Conservation (phyloP, 2,888 invertebrate species). For the Sinodicranocentrus sp. region DNA sequence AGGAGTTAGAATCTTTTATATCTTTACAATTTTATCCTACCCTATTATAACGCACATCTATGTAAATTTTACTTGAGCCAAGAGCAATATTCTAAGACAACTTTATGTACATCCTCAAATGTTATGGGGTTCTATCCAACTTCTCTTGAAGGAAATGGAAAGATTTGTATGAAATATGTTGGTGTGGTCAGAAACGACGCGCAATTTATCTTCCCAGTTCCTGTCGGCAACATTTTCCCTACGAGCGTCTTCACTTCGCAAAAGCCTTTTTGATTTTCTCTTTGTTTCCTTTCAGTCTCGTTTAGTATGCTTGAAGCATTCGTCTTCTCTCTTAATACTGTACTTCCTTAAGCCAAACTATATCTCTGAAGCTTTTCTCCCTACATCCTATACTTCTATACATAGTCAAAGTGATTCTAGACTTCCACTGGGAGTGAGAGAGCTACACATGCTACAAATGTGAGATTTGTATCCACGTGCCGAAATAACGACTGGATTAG, state of each 20-base stretch:
- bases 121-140: too few relatives aligned
- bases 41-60: too few relatives aligned
- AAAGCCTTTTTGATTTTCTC: background rate
- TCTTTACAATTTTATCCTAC: too few relatives aligned
- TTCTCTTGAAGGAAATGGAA: too few relatives aligned
- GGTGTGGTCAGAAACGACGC: conserved; percentile 48
- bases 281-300: background rate
- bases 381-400: too few relatives aligned
- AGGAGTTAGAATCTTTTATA: conserved; percentile 22
- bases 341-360: background rate
- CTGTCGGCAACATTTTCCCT: conserved; percentile 35
- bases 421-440: background rate
- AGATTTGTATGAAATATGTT: conserved; percentile 3
- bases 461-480: conserved; percentile 23
- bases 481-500: conserved; percentile 18
- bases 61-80: too few relatives aligned
- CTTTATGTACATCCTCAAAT: too few relatives aligned
- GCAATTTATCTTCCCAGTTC: conserved; percentile 60
- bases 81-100: too few relatives aligned
- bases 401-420: background rate
- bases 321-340: background rate
- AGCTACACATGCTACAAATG: too few relatives aligned
- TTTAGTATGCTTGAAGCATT: conserved; percentile 20
- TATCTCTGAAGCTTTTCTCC: conserved; percentile 2
- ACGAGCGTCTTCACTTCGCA: conserved; percentile 19